Evolutionary conservation across 2,113 vertebrate genomes (phyloP).

Genomic region (Balaeniceps rex): DNA sequence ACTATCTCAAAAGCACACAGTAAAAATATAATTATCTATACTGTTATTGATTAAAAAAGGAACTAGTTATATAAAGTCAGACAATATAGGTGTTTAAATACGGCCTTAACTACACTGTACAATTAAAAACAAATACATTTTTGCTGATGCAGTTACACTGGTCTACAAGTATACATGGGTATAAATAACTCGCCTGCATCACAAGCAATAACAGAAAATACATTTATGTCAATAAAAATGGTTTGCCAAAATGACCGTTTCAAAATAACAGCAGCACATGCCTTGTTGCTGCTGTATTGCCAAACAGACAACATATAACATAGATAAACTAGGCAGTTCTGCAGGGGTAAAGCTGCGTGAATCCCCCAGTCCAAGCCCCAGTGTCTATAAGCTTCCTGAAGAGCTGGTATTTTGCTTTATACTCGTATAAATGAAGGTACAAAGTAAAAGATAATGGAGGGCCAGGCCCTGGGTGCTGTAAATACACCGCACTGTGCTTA

Average conservation of each 20-base stretch:
- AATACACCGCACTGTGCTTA: not conserved
- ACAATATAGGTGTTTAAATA: not conserved
- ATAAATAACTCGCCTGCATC: not conserved
- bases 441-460: not conserved
- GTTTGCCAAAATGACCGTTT: not conserved
- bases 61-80: not conserved
- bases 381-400: not conserved
- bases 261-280: not conserved
- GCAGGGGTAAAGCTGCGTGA: not conserved
- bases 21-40: not conserved
- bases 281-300: not conserved
- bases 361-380: not conserved
- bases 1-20: not conserved
- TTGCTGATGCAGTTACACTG: not conserved
- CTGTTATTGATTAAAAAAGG: not conserved
- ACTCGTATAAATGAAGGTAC: not conserved
- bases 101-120: not conserved
- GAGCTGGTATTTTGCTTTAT: not conserved
- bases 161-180: not conserved
- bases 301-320: not conserved
- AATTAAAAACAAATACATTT: not conserved
- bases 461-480: not conserved
- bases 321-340: not conserved
- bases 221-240: not conserved
- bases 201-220: not conserved